phyloP scores from a whole-genome alignment of 92 coral and sea anemone genomes.

The Phenganax marumi region DNA sequence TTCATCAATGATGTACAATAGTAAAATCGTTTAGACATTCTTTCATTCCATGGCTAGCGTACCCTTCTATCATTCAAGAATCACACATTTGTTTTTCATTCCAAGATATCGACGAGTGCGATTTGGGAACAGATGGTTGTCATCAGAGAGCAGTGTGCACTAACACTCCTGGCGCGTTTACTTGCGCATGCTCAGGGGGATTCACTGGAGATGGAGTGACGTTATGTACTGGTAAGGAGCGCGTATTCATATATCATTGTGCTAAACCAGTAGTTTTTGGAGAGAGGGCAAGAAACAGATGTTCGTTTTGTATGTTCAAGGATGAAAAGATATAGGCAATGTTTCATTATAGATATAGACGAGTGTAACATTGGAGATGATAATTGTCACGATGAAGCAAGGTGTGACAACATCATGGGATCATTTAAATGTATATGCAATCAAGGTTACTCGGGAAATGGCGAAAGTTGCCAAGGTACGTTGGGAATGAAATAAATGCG shows the following conservation, averaged over 20 bases:
- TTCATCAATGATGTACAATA: not conserved
- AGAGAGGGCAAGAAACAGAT: too few species aligned
- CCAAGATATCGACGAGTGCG: conserved; percentile 34
- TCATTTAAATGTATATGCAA: not conserved
- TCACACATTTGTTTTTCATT: not conserved
- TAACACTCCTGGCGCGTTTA: conserved; percentile 18
- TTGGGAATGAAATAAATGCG: not conserved
- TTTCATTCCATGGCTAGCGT: too few species aligned
- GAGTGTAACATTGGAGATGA: conserved; percentile 17
- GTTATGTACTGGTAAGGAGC: not conserved
- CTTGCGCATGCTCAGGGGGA: conserved; percentile 27
- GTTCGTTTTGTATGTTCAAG: not conserved
- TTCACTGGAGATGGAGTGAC: conserved; percentile 22
- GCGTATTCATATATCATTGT: too few species aligned
- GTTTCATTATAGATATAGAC: conserved; percentile 28
- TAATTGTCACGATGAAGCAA: conserved; percentile 9
- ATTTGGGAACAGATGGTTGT: conserved; percentile 3
- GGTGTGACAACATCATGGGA: conserved; percentile 14
- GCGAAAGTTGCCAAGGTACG: not conserved
- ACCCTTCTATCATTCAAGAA: too few species aligned
- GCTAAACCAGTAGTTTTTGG: too few species aligned
- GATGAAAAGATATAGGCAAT: not conserved
- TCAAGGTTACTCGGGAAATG: not conserved
- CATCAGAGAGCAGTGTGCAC: conserved; percentile 20
- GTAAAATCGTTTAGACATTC: not conserved